Percentiles rank a stretch among this genome's conserved stretches.
Conservation (phyloP, 2,797 vertebrate species). For the Fistularia tabacaria region DNA sequence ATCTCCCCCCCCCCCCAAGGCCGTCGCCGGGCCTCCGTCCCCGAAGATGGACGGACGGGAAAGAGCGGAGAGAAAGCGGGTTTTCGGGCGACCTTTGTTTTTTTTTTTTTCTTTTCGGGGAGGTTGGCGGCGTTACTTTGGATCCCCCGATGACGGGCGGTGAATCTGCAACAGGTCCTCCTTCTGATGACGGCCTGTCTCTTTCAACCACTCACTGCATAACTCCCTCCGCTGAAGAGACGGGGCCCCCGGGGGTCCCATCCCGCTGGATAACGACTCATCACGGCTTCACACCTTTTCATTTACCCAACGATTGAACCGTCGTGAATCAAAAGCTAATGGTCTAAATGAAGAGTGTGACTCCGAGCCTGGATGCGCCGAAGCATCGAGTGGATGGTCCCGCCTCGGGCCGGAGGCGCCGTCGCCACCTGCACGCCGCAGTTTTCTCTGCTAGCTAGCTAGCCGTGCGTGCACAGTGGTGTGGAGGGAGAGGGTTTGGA, state of each 20-base stretch:
- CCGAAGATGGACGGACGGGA: constrained; percentile 51
- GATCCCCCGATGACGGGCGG: too few relatives aligned
- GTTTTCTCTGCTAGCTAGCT: too few relatives aligned
- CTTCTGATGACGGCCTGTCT: constrained; percentile 49
- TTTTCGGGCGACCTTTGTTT: too few relatives aligned
- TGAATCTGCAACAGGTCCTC: constrained; percentile 14
- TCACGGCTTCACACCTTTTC: constrained; percentile 55
- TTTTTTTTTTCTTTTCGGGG: too few relatives aligned
- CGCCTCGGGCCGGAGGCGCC: constrained; percentile 37
- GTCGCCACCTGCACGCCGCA: too few relatives aligned
- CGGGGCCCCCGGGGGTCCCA: constrained; percentile 20
- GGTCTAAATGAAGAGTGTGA: constrained; percentile 37
- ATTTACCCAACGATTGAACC: constrained; percentile 52
- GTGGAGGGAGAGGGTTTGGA: too few relatives aligned
- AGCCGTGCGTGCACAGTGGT: too few relatives aligned
- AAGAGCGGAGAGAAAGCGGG: constrained; percentile 27
- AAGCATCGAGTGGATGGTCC: constrained; percentile 36
- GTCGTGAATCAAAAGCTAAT: constrained; percentile 60
- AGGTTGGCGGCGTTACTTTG: too few relatives aligned
- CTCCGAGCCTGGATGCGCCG: constrained; percentile 32
- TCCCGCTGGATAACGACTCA: constrained; percentile 55
- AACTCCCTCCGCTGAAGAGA: constrained; percentile 40
- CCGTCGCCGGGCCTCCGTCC: constrained; percentile 26
- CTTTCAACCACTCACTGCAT: constrained; percentile 31
- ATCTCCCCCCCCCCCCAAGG: constrained; percentile 51